Evolutionary conservation across 2,797 vertebrate genomes (phyloP).

Genomic region (Lepus oiostolus): DNA sequence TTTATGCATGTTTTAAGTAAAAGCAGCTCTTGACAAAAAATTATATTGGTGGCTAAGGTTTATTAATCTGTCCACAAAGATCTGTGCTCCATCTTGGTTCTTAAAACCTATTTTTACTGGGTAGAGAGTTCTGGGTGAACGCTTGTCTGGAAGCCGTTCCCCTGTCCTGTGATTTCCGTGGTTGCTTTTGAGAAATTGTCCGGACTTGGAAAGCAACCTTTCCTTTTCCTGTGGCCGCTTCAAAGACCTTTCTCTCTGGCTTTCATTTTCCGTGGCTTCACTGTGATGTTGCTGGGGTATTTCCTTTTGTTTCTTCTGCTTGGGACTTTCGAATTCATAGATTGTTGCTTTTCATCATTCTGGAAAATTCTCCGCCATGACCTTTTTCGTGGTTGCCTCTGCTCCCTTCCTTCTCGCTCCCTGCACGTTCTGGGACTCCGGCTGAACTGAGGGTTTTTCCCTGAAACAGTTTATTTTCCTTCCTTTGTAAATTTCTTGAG

Average conservation of each 20-base stretch:
- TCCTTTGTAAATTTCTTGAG: constrained; percentile 22
- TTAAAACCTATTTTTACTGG: not conserved
- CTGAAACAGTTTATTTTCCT: not conserved
- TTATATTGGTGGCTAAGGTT: not conserved
- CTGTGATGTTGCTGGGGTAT: not conserved
- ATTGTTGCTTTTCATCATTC: not conserved
- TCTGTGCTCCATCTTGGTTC: constrained; percentile 40
- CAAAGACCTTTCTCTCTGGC: constrained; percentile 13
- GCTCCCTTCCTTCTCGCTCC: not conserved
- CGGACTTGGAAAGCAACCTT: not conserved
- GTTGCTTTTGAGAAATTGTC: not conserved
- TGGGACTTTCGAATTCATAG: not conserved
- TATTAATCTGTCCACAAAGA: not conserved
- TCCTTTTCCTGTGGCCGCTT: not conserved
- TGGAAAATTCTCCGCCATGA: not conserved
- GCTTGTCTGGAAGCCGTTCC: not conserved
- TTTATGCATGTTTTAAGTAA: constrained; percentile 51
- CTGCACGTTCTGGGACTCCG: not conserved
- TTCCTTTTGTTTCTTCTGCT: constrained; percentile 28
- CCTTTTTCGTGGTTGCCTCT: not conserved
- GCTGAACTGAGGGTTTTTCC: not conserved
- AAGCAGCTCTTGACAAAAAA: not conserved
- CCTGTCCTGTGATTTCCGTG: not conserved
- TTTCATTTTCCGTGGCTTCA: constrained; percentile 5
- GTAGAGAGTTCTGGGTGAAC: not conserved